Percentiles rank a stretch among this genome's conserved stretches.
Evolutionary conservation across 2,888 invertebrate species (phyloP).

Genomic region (Bombylius discolor): DNA sequence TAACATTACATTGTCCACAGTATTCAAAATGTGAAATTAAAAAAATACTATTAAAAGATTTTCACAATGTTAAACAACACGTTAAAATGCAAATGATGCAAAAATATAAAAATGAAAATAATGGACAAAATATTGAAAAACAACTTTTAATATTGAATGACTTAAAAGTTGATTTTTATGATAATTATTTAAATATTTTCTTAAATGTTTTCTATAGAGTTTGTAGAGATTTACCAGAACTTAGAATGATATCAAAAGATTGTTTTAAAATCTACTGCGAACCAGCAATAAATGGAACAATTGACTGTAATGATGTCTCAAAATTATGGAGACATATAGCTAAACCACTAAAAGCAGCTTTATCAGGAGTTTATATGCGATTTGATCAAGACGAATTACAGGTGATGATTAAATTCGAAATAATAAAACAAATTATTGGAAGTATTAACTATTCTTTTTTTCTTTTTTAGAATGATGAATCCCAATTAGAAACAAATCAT

Average conservation of each 20-base stretch:
- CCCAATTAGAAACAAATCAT: slow-evolving; percentile 16
- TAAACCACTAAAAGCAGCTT: slow-evolving; percentile 56
- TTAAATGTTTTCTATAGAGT: slow-evolving; percentile 72
- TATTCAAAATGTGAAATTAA: slow-evolving; percentile 59
- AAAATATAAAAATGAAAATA: slow-evolving; percentile 17
- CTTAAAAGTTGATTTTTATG: slow-evolving; percentile 45
- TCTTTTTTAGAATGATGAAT: background rate
- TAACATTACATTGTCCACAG: slow-evolving; percentile 64
- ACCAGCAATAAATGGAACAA: slow-evolving; percentile 56
- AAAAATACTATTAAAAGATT: slow-evolving; percentile 39
- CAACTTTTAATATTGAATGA: slow-evolving; percentile 16
- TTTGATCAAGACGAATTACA: slow-evolving; percentile 30
- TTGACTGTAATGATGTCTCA: slow-evolving; percentile 48
- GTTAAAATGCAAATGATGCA: slow-evolving; percentile 32
- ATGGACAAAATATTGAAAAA: background rate
- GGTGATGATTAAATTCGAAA: background rate
- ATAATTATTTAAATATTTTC: slow-evolving; percentile 68
- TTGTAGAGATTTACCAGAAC: slow-evolving; percentile 73
- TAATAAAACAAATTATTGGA: background rate
- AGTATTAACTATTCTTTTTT: background rate
- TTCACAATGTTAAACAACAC: slow-evolving; percentile 14
- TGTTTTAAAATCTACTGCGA: slow-evolving; percentile 67
- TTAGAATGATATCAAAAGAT: slow-evolving; percentile 63
- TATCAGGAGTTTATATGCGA: slow-evolving; percentile 66
- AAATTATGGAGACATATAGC: slow-evolving; percentile 71